Conservation (phyloP, 2,797 vertebrate species). For the Carcharodon carcharias region DNA sequence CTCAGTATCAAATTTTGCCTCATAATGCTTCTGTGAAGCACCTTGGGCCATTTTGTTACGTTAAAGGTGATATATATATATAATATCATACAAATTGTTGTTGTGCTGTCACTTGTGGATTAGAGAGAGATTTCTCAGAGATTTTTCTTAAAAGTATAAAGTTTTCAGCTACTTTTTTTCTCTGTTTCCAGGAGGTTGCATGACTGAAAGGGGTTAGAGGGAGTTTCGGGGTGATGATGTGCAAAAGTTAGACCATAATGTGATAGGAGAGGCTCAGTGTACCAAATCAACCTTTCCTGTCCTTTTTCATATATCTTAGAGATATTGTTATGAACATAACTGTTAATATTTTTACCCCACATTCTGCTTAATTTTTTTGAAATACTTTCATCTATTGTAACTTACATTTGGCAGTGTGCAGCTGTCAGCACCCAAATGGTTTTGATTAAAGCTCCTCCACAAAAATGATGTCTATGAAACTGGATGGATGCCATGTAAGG, state of each 20-base stretch:
- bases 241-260: neutral
- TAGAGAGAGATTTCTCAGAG: neutral
- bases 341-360: neutral
- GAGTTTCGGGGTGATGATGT: neutral
- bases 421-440: neutral
- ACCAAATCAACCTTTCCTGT: neutral
- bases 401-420: conserved; percentile 27
- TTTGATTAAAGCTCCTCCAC: conserved; percentile 32
- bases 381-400: neutral
- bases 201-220: neutral
- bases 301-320: neutral
- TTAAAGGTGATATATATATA: no score
- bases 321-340: neutral
- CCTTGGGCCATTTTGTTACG: no score
- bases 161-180: neutral
- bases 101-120: neutral
- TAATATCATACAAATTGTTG: no score
- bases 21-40: no score
- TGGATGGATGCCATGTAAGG: conserved; percentile 25
- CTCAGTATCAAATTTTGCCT: no score
- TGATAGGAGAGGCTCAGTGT: neutral
- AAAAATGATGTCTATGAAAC: rapidly evolving
- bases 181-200: neutral
- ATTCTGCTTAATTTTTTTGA: neutral
- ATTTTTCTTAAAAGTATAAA: neutral